Conservation (phyloP, 2,888 invertebrate species). For the Lamellibrachia columna region DNA sequence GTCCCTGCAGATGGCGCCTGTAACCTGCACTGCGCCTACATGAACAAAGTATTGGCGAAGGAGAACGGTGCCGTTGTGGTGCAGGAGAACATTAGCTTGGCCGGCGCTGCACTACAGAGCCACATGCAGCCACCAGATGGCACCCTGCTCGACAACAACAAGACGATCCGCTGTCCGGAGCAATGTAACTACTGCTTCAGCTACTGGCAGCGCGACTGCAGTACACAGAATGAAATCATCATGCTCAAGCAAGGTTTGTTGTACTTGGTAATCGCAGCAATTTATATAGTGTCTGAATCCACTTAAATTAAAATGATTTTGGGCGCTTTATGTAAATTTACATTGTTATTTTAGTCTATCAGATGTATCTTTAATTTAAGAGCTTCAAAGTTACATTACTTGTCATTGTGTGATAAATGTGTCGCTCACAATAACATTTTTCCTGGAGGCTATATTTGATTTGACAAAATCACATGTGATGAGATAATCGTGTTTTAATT, state of each 20-base stretch:
- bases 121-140: conserved; percentile 6
- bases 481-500: too few species aligned
- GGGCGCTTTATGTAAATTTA: too few species aligned
- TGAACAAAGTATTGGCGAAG: not conserved
- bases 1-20: not conserved
- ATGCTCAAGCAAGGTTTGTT: conserved; percentile 6
- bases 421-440: too few species aligned
- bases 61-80: not conserved
- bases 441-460: too few species aligned
- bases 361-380: too few species aligned
- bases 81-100: not conserved
- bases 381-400: too few species aligned
- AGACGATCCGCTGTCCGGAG: not conserved
- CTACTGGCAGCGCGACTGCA: conserved; percentile 7
- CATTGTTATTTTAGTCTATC: too few species aligned
- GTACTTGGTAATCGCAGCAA: too few species aligned
- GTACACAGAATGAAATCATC: not conserved
- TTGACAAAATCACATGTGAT: too few species aligned
- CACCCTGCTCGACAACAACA: not conserved
- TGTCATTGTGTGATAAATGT: too few species aligned
- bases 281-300: too few species aligned
- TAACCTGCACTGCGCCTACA: not conserved
- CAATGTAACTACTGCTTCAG: not conserved
- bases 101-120: not conserved
- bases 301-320: too few species aligned